A percentile compares a stretch with the other conserved stretches of the same genome.
phyloP scores from a whole-genome alignment of 2,113 vertebrate species.

The Chlorodrepanis virens region DNA sequence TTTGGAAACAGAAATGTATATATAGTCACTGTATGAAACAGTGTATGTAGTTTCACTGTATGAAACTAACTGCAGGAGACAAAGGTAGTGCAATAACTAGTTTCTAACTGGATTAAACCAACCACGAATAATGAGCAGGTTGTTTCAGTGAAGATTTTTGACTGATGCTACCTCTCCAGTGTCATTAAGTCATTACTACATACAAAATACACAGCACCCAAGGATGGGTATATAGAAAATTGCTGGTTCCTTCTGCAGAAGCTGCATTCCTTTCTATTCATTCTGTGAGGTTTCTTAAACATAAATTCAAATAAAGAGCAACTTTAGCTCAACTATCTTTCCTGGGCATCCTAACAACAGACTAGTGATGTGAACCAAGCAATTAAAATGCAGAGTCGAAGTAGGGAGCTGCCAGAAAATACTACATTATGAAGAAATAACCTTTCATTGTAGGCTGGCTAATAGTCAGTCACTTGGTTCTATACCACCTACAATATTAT shows the following conservation, averaged over 20 bases:
- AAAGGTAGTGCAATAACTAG: not conserved
- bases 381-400: not conserved
- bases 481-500: not conserved
- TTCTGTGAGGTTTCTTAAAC: not conserved
- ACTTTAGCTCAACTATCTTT: not conserved
- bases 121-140: not conserved
- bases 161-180: not conserved
- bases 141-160: not conserved
- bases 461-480: not conserved
- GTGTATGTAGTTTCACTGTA: too few relatives aligned
- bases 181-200: not conserved
- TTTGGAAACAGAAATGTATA: not conserved
- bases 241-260: not conserved
- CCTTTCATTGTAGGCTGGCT: not conserved
- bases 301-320: not conserved
- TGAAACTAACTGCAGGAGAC: not conserved
- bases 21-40: not conserved
- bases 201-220: not conserved
- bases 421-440: not conserved
- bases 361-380: not conserved
- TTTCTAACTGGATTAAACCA: not conserved
- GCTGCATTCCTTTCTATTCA: not conserved
- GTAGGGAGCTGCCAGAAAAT: not conserved
- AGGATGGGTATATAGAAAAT: not conserved
- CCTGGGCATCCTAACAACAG: not conserved